Evolutionary conservation across 2,113 vertebrate genomes (phyloP), one percentile per base, ranked within the genome.

Genomic region (Panthera uncia): DNA sequence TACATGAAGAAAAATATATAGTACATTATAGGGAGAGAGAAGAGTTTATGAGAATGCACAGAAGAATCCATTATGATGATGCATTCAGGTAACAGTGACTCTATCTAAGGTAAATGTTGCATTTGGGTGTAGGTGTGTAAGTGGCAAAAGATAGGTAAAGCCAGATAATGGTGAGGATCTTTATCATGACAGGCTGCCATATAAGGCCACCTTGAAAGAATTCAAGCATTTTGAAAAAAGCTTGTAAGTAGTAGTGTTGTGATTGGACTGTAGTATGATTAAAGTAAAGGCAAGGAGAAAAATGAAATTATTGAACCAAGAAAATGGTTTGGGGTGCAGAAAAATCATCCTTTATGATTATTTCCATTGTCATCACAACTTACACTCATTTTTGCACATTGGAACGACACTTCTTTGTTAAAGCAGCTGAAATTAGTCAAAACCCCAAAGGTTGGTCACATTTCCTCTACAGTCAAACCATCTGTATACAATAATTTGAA

Each of bases 341-440:
- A 85, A 21, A 86, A 66, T n/a, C 48, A 48, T 66, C 55, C 76
- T 11, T 36, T 74, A 52, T 5, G 21, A 61, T 84, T 66, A 84
- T 92, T 94, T 81, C 29, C 38, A 50, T 74, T 71, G 11, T 87
- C 31, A 68, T 38, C 55, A 61, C 52, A 69, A 79, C 41, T 88
- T 73, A 27, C 31, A 57, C 11, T 63, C 2, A 18, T 79, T 86
- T 91, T 87, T 7, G 14, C 4, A 82, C 23, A 83, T 19, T 66
- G 14, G 27, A 92, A 96, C 88, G 18, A 3, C 15, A 71, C 14
- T 76, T 63, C 12, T 92, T 80, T 79, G 7, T 94, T 50, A 95
- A 94, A 95, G 36, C 55, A 95, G 19, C 7, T 85, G 41, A 89
- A 92, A 97, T 96, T 79, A 69, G 8, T 91, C 48, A 88, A 81